Percentiles rank a stretch among this genome's conserved stretches.
Conservation (phyloP, 1,140 invertebrate species). For the Brachionus koreanus region DNA sequence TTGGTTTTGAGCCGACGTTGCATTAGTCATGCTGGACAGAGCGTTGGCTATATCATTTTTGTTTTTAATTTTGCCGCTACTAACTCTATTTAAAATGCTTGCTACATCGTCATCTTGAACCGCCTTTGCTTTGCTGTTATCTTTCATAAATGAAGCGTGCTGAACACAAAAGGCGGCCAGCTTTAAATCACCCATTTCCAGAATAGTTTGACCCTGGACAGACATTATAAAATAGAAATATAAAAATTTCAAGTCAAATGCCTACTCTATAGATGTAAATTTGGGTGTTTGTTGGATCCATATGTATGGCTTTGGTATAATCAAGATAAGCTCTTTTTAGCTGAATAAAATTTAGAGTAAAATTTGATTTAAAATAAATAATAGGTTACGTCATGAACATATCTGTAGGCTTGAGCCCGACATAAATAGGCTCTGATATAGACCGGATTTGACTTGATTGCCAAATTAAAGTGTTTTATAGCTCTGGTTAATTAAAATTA, state of each 20-base stretch:
- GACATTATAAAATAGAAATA: neutral
- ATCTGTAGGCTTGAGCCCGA: constrained; percentile 54
- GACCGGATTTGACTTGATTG: constrained; percentile 56
- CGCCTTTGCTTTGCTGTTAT: neutral
- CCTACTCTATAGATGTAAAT: constrained; percentile 30
- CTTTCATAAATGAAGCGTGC: constrained; percentile 46
- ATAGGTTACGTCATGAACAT: constrained; percentile 48
- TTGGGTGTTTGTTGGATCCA: constrained; percentile 40
- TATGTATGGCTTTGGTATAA: constrained; percentile 50
- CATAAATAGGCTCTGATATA: constrained; percentile 57
- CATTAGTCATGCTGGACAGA: neutral
- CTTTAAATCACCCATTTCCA: constrained; percentile 54
- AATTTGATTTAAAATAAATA: neutral
- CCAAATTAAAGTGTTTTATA: constrained; percentile 55
- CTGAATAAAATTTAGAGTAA: constrained; percentile 47
- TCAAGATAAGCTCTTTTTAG: constrained; percentile 54
- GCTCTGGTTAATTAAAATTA: constrained; percentile 49
- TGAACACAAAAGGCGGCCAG: constrained; percentile 57
- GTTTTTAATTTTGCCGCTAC: constrained; percentile 45
- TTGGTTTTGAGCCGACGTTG: constrained; percentile 47
- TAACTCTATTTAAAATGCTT: neutral
- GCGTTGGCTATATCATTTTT: constrained; percentile 34
- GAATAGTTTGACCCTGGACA: constrained; percentile 54
- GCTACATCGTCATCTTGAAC: neutral
- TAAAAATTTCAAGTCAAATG: neutral